Evolutionary conservation across 2,888 invertebrate genomes (phyloP), one percentile per base, ranked within the genome.

Genomic region (Polylopha cassiicola): DNA sequence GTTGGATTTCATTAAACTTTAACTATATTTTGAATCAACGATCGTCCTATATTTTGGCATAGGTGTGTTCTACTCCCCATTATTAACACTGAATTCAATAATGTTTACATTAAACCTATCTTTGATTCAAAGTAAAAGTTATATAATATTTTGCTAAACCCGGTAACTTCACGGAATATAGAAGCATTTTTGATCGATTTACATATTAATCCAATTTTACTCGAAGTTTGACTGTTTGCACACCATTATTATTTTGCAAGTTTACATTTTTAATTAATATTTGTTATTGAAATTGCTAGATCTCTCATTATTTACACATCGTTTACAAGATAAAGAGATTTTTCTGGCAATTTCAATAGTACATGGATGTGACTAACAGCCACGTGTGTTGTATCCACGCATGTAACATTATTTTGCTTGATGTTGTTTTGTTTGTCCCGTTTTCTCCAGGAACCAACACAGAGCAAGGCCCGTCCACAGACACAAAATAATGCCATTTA

Each of bases 381-480:
- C 73, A 73, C 75, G 73, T 75, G 77, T 79, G 75, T n/a, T n/a
- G n/a, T n/a, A n/a, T 68, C 53, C 73, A 73, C 71, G 84, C 82
- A 73, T 72, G 76, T 77, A 78, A 80, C 74, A 67, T 57, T 52
- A 58, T 56, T 48, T 37, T 54, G 84, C 84, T 84, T 80, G 78
- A 77, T 75, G 76, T 75, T 51, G 67, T 80, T 64, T 41, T 46
- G 47, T 51, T 58, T 82, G 77, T 82, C 73, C 73, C 68, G 49
- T 72, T 55, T 68, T 78, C 73, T 64, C 59, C 84, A 85, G 85
- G 85, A 76, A 84, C 78, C 82, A 85, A 74, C 76, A 73, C 67
- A 53, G 85, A 84, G 41, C 75, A 74, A 63, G 81, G 81, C 62
- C 74, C 81, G 71, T 73, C 84, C 65, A 65, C 67, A 58, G 56